Conservation (phyloP, 2,113 vertebrate genomes). For the Leucosticte australis region DNA sequence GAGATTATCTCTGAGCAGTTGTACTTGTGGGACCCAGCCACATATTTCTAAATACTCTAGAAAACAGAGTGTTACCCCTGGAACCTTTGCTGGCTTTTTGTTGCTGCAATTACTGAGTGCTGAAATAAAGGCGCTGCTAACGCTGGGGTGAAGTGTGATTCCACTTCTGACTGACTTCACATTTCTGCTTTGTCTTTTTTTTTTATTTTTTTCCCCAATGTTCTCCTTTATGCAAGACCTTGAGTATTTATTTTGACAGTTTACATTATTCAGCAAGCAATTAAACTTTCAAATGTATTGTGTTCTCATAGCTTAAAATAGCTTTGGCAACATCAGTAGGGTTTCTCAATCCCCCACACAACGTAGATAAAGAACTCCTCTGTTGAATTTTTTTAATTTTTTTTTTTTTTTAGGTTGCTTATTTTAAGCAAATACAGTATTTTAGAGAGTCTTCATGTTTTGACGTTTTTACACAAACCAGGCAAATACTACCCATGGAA, state of each 20-base stretch:
- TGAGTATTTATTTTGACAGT: constrained; percentile 67
- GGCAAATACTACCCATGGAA: not conserved
- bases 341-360: constrained; percentile 53
- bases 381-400: not conserved
- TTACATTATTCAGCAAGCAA: constrained; percentile 65
- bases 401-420: not conserved
- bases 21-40: not conserved
- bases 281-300: constrained; percentile 69
- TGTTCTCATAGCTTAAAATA: constrained; percentile 64
- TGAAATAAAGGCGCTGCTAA: not conserved
- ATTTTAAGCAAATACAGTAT: constrained; percentile 26
- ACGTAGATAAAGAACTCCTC: constrained; percentile 32
- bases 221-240: constrained; percentile 55
- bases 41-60: not conserved
- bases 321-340: constrained; percentile 49
- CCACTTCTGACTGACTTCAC: constrained; percentile 31
- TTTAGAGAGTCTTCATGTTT: not conserved
- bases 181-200: not conserved
- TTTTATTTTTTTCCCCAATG: not conserved
- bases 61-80: not conserved
- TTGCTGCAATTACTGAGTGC: not conserved
- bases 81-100: not conserved
- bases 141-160: not conserved
- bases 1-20: not conserved
- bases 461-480: not conserved